These are phyloP conservation scores for Hyperoplus immaculatus DNA, from an alignment of 2,797 vertebrate species.

Conservation along the genomic window DNA sequence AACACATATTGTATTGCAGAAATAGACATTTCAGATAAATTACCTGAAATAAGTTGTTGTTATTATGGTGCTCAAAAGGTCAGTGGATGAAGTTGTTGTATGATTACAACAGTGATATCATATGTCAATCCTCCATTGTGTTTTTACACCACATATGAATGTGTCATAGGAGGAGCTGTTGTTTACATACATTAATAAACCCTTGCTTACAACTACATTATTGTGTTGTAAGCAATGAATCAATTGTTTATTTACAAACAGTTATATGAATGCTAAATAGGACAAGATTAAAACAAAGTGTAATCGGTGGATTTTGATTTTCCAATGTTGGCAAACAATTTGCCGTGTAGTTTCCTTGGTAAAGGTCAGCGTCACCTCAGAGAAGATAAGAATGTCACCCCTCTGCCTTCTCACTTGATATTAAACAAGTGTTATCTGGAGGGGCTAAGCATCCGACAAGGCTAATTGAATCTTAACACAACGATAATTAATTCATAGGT, in stretches of 20 bases:
- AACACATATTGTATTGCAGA: too few relatives aligned
- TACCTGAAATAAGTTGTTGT: too few relatives aligned
- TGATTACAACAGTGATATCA: not conserved
- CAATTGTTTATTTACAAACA: not conserved
- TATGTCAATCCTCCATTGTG: not conserved
- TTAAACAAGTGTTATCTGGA: slow-evolving; percentile 47
- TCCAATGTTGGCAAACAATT: not conserved
- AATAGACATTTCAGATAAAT: too few relatives aligned
- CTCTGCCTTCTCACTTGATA: slow-evolving; percentile 35
- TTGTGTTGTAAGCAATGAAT: not conserved
- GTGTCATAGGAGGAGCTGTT: too few relatives aligned
- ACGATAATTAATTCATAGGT: slow-evolving; percentile 75
- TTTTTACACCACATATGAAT: too few relatives aligned
- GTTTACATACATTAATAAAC: too few relatives aligned
- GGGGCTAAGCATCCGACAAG: slow-evolving; percentile 51
- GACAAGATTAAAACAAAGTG: not conserved
- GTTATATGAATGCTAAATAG: not conserved
- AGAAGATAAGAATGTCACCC: slow-evolving; percentile 57
- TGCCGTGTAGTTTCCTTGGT: not conserved
- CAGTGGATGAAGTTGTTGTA: not conserved
- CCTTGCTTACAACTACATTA: not conserved
- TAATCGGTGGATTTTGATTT: not conserved
- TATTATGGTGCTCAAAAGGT: too few relatives aligned
- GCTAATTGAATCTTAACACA: slow-evolving; percentile 77
- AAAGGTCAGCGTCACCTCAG: slow-evolving; percentile 3